Evolutionary conservation across 2,888 invertebrate genomes (phyloP), one percentile per base, ranked within the genome.

Genomic region (Congeria kusceri): DNA sequence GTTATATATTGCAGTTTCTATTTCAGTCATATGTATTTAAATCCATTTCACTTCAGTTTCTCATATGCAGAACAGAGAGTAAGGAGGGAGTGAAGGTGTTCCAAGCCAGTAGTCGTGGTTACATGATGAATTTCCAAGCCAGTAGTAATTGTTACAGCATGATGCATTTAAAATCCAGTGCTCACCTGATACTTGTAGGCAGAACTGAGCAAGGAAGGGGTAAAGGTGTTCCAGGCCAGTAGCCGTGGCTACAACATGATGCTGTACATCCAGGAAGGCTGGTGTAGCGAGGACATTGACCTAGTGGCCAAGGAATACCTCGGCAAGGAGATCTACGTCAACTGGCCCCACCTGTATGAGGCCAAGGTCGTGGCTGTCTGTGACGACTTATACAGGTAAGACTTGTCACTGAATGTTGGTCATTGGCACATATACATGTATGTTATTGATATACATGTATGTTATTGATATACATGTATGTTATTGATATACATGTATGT

Each of bases 321-420:
- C 15, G 97, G 96, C 0, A 95, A 96, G 91, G 94, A 95, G 58
- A 95, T 98, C 1, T 97, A 96, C 94, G 97, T 97, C 3, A 96
- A 96, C 5, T 99, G 98, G 98, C 99, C 99, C 0, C 97, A 98
- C 94, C 95, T 99, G 69, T 95, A 95, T n/a, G 96, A 97, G 93
- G 97, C 97, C 13, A 92, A 91, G 89, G 96, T 96, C 3, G 93
- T 95, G 57, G 95, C 95, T 3, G 95, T 97, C 20, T 95, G 96
- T 0, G 95, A 95, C 87, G 94, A 94, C 63, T 94, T 95, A 67
- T 65, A 70, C 46, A 90, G 85, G 90, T 90, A 83, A n/a, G n/a
- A n/a, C n/a, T n/a, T n/a, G n/a, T n/a, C n/a, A n/a, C n/a, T n/a
- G n/a, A n/a, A n/a, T 68, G 79, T 39, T 23, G 9, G 9, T 11